Conservation (phyloP, 1,140 invertebrate genomes). For the Procambarus virginalis region DNA sequence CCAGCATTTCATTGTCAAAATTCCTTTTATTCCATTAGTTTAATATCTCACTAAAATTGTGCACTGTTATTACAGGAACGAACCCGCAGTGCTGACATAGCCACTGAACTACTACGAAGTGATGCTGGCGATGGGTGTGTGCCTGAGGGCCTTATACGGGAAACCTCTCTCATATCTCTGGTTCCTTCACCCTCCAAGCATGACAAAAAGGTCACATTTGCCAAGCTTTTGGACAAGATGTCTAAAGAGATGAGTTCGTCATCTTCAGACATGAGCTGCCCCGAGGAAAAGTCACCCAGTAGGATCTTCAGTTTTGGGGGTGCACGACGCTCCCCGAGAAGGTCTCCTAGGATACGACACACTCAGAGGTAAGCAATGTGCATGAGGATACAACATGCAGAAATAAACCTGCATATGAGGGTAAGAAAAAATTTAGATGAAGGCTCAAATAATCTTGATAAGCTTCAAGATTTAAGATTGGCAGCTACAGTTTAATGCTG, state of each 20-base stretch:
- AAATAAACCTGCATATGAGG: too few relatives aligned
- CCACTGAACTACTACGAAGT: constrained; percentile 55
- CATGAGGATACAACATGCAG: too few relatives aligned
- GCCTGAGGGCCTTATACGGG: constrained; percentile 29
- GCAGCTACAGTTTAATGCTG: too few relatives aligned
- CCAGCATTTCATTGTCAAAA: neutral
- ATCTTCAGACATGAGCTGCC: constrained; percentile 62
- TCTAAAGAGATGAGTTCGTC: constrained; percentile 74
- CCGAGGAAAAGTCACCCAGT: constrained; percentile 51
- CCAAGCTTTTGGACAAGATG: constrained; percentile 82
- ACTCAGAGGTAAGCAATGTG: constrained; percentile 42
- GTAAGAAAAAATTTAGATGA: too few relatives aligned
- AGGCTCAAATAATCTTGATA: too few relatives aligned
- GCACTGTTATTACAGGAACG: constrained; percentile 32
- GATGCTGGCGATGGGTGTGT: constrained; percentile 14
- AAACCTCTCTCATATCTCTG: constrained; percentile 66
- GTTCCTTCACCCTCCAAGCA: constrained; percentile 62
- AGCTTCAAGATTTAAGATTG: too few relatives aligned
- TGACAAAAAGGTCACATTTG: constrained; percentile 79
- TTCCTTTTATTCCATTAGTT: neutral
- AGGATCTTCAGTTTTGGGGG: constrained; percentile 43
- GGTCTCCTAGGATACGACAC: constrained; percentile 52
- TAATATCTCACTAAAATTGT: neutral
- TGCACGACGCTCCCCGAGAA: constrained; percentile 48
- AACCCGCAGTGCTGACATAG: constrained; percentile 68